Conservation (phyloP, 2,888 invertebrate genomes). For the Amiota minor region DNA sequence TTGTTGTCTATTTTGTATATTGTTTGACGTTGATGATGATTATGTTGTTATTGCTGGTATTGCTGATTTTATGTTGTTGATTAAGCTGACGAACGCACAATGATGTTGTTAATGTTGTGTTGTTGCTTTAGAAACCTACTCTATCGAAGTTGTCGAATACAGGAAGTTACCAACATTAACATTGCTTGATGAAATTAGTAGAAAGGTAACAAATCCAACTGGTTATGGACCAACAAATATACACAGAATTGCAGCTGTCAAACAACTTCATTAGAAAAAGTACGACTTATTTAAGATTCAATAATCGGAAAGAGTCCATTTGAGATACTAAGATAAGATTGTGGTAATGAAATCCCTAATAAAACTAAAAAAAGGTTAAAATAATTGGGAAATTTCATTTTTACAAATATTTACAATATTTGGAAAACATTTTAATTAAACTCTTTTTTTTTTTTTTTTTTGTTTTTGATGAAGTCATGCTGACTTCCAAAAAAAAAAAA, state of each 20-base stretch:
- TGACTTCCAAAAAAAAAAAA: background rate
- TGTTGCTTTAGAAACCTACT: too few species aligned
- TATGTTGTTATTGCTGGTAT: constrained; percentile 1
- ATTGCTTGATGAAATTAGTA: background rate
- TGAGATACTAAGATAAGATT: too few species aligned
- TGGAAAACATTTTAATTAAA: too few species aligned
- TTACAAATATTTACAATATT: too few species aligned
- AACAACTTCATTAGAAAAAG: constrained; percentile 11
- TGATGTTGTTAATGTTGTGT: constrained; percentile 1
- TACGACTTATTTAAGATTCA: background rate
- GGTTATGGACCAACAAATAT: background rate
- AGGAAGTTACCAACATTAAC: constrained; percentile 7
- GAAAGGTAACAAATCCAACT: constrained; percentile 22
- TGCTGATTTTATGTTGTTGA: background rate
- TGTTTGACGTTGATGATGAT: constrained; percentile 11
- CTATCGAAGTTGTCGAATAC: constrained; percentile 21
- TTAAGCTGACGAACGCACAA: constrained; percentile 19
- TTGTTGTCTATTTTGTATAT: background rate
- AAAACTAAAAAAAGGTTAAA: too few species aligned
- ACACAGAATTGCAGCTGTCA: constrained; percentile 9
- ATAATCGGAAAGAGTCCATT: too few species aligned
- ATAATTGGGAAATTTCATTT: too few species aligned
- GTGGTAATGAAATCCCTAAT: too few species aligned
- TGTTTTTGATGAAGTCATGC: background rate
- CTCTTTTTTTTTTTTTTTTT: too few species aligned